phyloP scores from a whole-genome alignment of 2,113 vertebrate species.

The Microtus ochrogaster region DNA sequence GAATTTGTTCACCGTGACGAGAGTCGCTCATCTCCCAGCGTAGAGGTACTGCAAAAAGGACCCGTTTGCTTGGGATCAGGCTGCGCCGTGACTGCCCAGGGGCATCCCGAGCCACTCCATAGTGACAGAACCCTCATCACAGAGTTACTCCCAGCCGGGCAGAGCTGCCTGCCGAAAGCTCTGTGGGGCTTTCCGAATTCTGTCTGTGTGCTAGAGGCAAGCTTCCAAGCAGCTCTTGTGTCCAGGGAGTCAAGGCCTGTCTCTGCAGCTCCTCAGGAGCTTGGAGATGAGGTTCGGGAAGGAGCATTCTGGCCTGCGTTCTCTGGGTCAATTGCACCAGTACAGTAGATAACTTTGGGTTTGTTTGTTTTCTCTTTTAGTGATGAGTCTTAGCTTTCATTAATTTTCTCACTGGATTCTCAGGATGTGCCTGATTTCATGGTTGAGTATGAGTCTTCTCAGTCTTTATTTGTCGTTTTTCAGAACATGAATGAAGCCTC shows the following conservation, averaged over 20 bases:
- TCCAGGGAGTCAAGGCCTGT: neutral
- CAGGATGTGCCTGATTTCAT: neutral
- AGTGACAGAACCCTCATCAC: neutral
- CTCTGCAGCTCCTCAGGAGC: neutral
- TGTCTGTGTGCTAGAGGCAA: constrained; percentile 26
- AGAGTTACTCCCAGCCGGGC: neutral
- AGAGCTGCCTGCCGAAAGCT: neutral
- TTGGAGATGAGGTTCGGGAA: neutral
- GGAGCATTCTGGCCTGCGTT: neutral
- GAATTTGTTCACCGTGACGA: constrained; percentile 90
- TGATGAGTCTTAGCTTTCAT: neutral
- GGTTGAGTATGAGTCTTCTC: constrained; percentile 5
- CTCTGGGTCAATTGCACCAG: neutral
- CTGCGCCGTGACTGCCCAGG: neutral
- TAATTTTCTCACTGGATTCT: constrained; percentile 25
- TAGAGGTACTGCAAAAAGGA: constrained; percentile 80
- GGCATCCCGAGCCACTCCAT: neutral
- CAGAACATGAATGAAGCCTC: constrained; percentile 94
- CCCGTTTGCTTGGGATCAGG: neutral
- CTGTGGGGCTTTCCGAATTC: neutral
- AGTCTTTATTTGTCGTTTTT: constrained; percentile 71
- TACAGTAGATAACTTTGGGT: neutral
- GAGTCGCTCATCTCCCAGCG: constrained; percentile 86
- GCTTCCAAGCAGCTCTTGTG: neutral
- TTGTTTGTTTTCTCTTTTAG: neutral